phyloP scores from a whole-genome alignment of 2,797 vertebrate species.

The Mallotus villosus region DNA sequence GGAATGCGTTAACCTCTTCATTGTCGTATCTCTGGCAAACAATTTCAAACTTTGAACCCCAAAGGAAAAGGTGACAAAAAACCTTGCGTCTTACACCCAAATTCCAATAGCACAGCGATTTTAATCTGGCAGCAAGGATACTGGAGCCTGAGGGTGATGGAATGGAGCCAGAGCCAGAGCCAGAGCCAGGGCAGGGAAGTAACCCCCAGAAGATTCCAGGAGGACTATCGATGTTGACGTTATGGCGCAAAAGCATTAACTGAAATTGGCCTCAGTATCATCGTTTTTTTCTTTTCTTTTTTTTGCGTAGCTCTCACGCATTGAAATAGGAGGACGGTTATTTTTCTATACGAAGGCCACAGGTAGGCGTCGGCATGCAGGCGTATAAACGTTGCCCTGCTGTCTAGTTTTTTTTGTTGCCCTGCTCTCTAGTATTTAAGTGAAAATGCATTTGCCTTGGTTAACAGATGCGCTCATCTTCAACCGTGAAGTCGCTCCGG shows the following conservation, averaged over 20 bases:
- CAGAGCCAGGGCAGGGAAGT: slow-evolving; percentile 31
- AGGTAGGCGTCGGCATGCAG: slow-evolving; percentile 62
- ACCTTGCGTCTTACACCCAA: slow-evolving; percentile 35
- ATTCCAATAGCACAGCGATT: slow-evolving; percentile 50
- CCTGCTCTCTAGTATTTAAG: slow-evolving; percentile 29
- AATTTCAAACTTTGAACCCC: slow-evolving; percentile 12
- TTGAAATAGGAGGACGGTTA: not conserved
- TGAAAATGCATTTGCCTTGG: slow-evolving; percentile 61
- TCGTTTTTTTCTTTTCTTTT: not conserved
- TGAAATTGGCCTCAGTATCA: slow-evolving; percentile 6
- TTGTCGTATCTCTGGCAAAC: slow-evolving; percentile 41
- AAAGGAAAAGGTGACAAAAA: slow-evolving; percentile 35
- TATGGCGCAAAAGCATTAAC: slow-evolving; percentile 6
- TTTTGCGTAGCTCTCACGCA: not conserved
- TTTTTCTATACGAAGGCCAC: slow-evolving; percentile 37
- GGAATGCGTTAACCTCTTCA: slow-evolving; percentile 69
- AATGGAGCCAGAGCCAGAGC: slow-evolving; percentile 37
- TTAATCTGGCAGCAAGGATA: slow-evolving; percentile 37
- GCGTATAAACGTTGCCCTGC: slow-evolving; percentile 8
- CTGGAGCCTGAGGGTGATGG: slow-evolving; percentile 42
- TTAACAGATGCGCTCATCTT: slow-evolving; percentile 66
- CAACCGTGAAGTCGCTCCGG: slow-evolving; percentile 76
- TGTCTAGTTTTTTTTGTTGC: slow-evolving; percentile 20
- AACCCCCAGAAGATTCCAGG: slow-evolving; percentile 20
- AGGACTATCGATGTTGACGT: slow-evolving; percentile 16